Evolutionary conservation across 2,888 invertebrate species (phyloP), one percentile per base, ranked within the genome.

Genomic region (Oxyteleia sp.): DNA sequence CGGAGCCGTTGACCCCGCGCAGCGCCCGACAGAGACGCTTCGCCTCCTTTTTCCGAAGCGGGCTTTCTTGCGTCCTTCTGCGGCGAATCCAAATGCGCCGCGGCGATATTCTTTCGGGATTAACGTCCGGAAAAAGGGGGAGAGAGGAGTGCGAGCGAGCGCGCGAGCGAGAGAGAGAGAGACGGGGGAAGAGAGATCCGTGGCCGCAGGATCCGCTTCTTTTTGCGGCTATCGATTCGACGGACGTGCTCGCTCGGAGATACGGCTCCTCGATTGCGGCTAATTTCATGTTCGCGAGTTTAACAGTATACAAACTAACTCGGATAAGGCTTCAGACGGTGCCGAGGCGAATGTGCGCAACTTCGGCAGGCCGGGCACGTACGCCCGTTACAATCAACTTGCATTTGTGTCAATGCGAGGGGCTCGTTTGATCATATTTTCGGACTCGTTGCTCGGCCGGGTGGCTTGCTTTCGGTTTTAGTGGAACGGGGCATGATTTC

Each of bases 1-100:
- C 26, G 26, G 26, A 87, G 84, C 75, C 87, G 87, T 84, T 87
- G 86, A 86, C 84, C 87, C 63, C 66, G 41, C 47, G 10, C 20
- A 4, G 4, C n/a, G n/a, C n/a, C 11, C 43, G 11, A 26, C 4
- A 26, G 26, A 26, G 26, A 26, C 38, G 10, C 47, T 47, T 18
- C 15, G 5, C 57, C 38, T 38, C 29, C 23, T 23, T 59, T 59
- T 49, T 49, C 49, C n/a, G 35, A 55, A 35, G 4, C 55, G 55
- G 35, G 45, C 29, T 16, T 32, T 26, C 61, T 61, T 61, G 61
- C 61, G 61, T 61, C 61, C 43, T 59, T 59, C 41, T 59, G 59
- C 59, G 59, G 57, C 57, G 57, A 51, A 51, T 53, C 53, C 53
- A 15, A 32, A 32, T 32, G 32, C 53, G 20, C 53, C 53, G 53